phyloP scores from a whole-genome alignment of 2,888 invertebrate genomes.

The Dyspetes luteomarginatus region DNA sequence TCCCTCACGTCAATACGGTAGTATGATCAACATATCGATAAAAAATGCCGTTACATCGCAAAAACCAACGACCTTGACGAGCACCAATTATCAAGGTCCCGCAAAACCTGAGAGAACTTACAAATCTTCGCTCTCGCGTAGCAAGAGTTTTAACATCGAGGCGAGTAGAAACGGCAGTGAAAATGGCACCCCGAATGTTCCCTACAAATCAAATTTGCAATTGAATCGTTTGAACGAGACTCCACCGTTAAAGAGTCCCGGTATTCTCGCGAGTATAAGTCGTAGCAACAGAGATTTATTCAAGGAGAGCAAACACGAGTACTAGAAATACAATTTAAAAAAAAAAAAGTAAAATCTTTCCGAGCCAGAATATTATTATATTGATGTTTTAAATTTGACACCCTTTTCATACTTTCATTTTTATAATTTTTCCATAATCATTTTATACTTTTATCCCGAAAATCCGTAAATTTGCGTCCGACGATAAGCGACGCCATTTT shows the following conservation, averaged over 20 bases:
- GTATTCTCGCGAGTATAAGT: slow-evolving; percentile 93
- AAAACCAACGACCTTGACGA: slow-evolving; percentile 55
- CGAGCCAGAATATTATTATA: not conserved
- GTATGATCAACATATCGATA: slow-evolving; percentile 87
- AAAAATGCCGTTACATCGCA: slow-evolving; percentile 83
- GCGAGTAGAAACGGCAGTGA: slow-evolving; percentile 84
- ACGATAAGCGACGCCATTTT: slow-evolving; percentile 21
- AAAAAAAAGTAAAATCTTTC: slow-evolving; percentile 2
- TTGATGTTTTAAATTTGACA: too few relatives aligned
- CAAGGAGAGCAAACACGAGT: slow-evolving; percentile 84
- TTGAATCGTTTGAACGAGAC: slow-evolving; percentile 89
- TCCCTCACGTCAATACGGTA: slow-evolving; percentile 75
- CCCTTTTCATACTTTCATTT: too few relatives aligned
- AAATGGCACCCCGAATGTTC: slow-evolving; percentile 77
- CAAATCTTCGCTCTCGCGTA: slow-evolving; percentile 89
- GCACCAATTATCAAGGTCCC: slow-evolving; percentile 70
- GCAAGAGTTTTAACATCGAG: slow-evolving; percentile 94
- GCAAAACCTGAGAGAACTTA: slow-evolving; percentile 92
- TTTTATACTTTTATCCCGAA: not conserved
- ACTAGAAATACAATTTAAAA: slow-evolving; percentile 4
- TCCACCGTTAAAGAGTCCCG: slow-evolving; percentile 92
- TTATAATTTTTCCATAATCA: not conserved
- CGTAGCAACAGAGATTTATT: slow-evolving; percentile 92
- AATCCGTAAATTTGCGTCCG: not conserved
- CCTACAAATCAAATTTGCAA: slow-evolving; percentile 92